Base-by-base conservation (phyloP, 2,113 vertebrate species). In the Marmota flaviventris region DNA sequence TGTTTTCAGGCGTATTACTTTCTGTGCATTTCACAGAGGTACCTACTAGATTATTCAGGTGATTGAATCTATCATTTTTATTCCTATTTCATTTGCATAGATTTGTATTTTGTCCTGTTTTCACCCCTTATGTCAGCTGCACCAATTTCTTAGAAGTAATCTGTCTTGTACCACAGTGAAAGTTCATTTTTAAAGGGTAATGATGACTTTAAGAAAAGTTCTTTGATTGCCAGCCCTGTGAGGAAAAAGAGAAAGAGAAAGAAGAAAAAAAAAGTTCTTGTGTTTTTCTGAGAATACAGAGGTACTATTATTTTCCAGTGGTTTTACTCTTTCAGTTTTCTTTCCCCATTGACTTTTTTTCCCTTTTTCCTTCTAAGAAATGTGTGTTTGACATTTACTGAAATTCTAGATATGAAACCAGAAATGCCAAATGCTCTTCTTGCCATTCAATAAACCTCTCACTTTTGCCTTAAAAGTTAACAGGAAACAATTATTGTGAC, bases 401-500 rank as follows among this genome's bases (percentile, higher is more conserved):
- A 96, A 97, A 97, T 97, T 98, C 93, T 77, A 98, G 98, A 96
- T 96, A 94, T 87, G 13, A 32, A 82, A 98, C 93, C 97, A 97
- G 97, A 98, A 98, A 98, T 97, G 97, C 98, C 98, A 98, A 97
- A 81, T 96, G 53, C 94, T 98, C 96, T 97, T 98, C 96, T 97
- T 98, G 96, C 96, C 96, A 97, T 97, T 95, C 97, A 97, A 89
- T 97, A 96, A 96, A 96, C 95, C 98, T 98, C 98, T 98, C 97
- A 96, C 94, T 61, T 14, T 96, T 97, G 61, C 96, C 92, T 98
- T 97, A 96, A 98, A 98, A 98, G 97, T 96, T 99, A 98, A 98
- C 98, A 97, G 2, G 85, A 98, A 98, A 98, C 97, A 97, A 98
- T 98, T 98, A 97, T 97, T 97, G 87, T 98, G 98, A 98, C 94